Percentiles rank a stretch among this genome's conserved stretches.
These are phyloP conservation scores for Chrysocyon brachyurus DNA, from an alignment of 2,797 vertebrate species.

Conservation along the genomic window DNA sequence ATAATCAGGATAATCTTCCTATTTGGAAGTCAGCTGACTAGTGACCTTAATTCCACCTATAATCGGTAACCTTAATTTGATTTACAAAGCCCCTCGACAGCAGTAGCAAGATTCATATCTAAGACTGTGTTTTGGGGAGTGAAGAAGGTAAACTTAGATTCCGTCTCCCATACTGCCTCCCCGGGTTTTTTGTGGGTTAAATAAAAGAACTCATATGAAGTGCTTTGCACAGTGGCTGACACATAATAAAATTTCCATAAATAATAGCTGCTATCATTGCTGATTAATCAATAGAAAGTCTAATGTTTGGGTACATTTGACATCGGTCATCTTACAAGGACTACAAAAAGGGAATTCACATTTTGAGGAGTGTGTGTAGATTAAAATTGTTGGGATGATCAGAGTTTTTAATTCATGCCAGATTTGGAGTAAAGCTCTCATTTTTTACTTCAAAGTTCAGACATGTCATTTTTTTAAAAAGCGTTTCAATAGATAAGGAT, in stretches of 20 bases:
- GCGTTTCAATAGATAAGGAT: constrained; percentile 11
- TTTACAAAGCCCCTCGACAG: neutral
- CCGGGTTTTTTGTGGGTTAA: neutral
- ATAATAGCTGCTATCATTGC: neutral
- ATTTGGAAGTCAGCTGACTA: neutral
- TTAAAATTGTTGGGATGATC: constrained; percentile 32
- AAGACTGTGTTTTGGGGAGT: neutral
- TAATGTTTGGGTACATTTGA: neutral
- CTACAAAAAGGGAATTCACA: constrained; percentile 7
- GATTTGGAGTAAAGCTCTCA: constrained; percentile 26
- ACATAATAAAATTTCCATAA: neutral
- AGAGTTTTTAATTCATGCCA: neutral
- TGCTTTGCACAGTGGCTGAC: neutral
- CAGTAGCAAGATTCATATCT: neutral
- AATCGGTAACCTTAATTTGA: neutral
- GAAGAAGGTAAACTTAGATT: neutral
- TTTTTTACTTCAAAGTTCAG: constrained; percentile 35
- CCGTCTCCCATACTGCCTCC: neutral
- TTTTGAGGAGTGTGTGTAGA: neutral
- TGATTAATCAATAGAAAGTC: neutral
- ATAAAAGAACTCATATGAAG: neutral
- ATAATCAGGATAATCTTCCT: neutral
- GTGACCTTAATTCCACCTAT: neutral
- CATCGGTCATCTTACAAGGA: neutral
- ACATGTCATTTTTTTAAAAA: constrained; percentile 47